Conservation (phyloP, 2,113 vertebrate species). For the Catharus fuscescens region DNA sequence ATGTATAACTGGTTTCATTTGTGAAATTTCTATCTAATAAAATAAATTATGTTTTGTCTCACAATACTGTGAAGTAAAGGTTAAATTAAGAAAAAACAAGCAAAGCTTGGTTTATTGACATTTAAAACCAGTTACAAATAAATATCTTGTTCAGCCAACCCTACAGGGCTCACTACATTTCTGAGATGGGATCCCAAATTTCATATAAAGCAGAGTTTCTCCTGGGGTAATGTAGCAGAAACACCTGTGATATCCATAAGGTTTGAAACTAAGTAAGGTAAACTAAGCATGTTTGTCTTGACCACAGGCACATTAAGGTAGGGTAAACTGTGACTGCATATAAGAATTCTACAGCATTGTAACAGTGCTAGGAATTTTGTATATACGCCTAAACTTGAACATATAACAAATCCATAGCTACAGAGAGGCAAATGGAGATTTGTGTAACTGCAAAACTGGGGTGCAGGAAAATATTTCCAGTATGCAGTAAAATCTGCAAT, state of each 20-base stretch:
- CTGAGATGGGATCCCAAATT: background rate
- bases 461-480: background rate
- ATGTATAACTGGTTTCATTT: background rate
- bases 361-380: background rate
- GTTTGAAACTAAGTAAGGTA: background rate
- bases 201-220: background rate
- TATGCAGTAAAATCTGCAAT: background rate
- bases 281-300: background rate
- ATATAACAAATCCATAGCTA: background rate
- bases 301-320: background rate
- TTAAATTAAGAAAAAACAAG: slow-evolving; percentile 3
- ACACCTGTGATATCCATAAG: background rate
- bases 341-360: background rate
- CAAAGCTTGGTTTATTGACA: background rate
- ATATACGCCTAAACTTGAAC: background rate
- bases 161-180: background rate
- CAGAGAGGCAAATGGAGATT: background rate
- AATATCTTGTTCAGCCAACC: background rate
- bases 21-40: background rate
- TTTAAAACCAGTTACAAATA: background rate
- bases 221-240: background rate
- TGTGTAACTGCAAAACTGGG: background rate
- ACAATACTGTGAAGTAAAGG: background rate
- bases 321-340: background rate
- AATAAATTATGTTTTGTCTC: background rate